Percentiles rank a stretch among this genome's conserved stretches.
phyloP scores from a whole-genome alignment of 2,797 vertebrate species.

The Oreortyx pictus region DNA sequence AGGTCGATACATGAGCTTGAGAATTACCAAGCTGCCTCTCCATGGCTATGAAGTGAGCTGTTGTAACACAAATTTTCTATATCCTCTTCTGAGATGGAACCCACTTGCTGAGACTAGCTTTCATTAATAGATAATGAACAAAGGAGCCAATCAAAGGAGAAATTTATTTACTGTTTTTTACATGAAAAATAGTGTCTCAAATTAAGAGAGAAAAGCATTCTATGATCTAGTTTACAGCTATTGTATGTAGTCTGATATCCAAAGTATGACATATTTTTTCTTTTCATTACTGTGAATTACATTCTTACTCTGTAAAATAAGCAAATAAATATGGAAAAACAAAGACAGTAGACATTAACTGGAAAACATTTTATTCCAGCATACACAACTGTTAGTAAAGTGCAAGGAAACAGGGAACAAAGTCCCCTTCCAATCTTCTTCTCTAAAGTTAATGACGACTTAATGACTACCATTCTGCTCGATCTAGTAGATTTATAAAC shows the following conservation, averaged over 20 bases:
- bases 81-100: background rate
- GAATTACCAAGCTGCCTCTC: background rate
- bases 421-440: background rate
- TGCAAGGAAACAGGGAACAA: background rate
- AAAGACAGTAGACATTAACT: accelerated
- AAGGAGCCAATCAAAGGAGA: background rate
- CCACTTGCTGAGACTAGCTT: background rate
- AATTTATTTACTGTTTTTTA: background rate
- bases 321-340: background rate
- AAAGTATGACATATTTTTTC: background rate
- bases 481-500: background rate
- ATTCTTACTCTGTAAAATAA: background rate
- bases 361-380: background rate
- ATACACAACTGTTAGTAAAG: background rate
- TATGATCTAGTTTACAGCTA: background rate
- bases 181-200: background rate
- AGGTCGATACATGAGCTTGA: background rate
- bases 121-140: background rate
- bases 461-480: background rate
- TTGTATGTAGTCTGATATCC: background rate
- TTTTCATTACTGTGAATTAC: background rate
- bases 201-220: background rate
- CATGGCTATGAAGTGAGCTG: background rate
- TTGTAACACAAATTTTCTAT: background rate
- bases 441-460: background rate